Conservation (phyloP, 2,113 vertebrate genomes). For the Physeter macrocephalus region DNA sequence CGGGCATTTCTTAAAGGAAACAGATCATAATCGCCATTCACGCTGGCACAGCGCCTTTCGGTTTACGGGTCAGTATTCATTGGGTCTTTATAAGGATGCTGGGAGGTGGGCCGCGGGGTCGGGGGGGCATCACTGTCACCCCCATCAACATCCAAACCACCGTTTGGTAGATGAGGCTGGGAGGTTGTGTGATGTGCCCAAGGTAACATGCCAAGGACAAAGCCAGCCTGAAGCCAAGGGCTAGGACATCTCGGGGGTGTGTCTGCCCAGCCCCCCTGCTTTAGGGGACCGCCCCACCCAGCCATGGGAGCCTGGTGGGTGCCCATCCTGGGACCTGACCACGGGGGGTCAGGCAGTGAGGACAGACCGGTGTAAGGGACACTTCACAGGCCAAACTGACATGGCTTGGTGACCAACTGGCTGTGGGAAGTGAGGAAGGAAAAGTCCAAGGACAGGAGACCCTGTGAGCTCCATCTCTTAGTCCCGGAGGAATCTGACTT, state of each 20-base stretch:
- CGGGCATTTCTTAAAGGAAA: neutral
- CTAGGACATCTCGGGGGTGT: neutral
- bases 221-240: neutral
- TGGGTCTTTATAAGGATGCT: neutral
- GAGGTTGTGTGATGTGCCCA: rapidly evolving
- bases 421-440: neutral
- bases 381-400: rapidly evolving
- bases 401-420: neutral
- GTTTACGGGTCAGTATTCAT: neutral
- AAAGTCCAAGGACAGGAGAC: neutral
- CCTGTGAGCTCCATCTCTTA: neutral
- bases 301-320: neutral
- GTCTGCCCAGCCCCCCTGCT: neutral
- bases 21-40: rapidly evolving
- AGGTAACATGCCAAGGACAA: neutral
- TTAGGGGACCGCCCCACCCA: neutral
- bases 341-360: neutral
- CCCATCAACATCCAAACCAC: neutral
- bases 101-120: rapidly evolving
- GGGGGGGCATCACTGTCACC: rapidly evolving
- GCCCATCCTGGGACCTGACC: neutral
- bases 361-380: neutral
- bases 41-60: rapidly evolving
- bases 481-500: neutral
- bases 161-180: neutral